Evolutionary conservation across 2,888 invertebrate genomes (phyloP).

Genomic region (Pilophorus perplexus): DNA sequence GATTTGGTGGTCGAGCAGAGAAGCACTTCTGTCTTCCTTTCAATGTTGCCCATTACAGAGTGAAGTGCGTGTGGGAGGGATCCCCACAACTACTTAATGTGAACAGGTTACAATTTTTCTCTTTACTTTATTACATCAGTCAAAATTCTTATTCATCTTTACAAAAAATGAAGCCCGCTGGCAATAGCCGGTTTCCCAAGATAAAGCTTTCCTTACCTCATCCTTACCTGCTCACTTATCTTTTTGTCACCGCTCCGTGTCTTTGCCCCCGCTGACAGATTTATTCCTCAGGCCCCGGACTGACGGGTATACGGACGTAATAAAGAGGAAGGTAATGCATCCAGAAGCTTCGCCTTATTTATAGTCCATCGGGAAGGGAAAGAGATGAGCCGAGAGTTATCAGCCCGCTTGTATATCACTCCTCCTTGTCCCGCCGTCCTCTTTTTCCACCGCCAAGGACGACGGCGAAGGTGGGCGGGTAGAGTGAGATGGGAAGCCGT

Average conservation of each 20-base stretch:
- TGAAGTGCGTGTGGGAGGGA: too few species aligned
- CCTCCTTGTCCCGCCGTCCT: conserved; percentile 1
- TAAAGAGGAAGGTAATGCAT: conserved; percentile 42
- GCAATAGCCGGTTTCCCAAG: not conserved
- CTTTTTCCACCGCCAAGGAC: conserved; percentile 5
- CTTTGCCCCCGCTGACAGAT: conserved; percentile 30
- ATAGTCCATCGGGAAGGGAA: conserved; percentile 36
- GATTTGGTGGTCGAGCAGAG: too few species aligned
- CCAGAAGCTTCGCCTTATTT: conserved; percentile 40
- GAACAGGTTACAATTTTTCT: too few species aligned
- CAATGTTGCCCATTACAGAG: too few species aligned
- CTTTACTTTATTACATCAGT: too few species aligned
- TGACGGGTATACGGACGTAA: conserved; percentile 41
- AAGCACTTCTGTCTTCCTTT: too few species aligned
- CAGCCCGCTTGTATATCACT: conserved; percentile 36
- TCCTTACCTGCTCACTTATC: conserved; percentile 18
- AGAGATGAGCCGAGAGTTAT: conserved; percentile 35
- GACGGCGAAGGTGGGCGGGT: too few species aligned
- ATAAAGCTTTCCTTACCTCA: too few species aligned
- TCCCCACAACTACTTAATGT: too few species aligned
- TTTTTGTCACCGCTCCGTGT: conserved; percentile 33
- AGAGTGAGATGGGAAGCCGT: too few species aligned
- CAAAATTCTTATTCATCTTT: too few species aligned
- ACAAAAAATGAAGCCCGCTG: too few species aligned
- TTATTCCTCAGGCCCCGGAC: conserved; percentile 23